Conservation (phyloP, 30 jellyfish, hydroid and myxozoan genomes). For the Hydra vulgaris region DNA sequence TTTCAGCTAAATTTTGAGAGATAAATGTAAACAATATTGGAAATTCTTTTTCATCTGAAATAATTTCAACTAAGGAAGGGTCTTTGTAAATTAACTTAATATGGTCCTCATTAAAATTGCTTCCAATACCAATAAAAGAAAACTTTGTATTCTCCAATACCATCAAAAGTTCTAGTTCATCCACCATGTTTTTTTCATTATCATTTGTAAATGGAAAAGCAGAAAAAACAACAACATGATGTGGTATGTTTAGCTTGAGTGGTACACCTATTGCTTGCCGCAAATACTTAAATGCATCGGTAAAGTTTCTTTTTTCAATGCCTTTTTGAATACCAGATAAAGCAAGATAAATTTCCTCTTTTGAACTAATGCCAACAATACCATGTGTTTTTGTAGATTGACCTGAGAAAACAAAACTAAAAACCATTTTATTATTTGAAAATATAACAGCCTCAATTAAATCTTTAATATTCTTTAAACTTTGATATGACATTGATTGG, state of each 20-base stretch:
- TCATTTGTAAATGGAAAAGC: background rate
- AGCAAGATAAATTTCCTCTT: background rate
- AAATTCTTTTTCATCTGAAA: background rate
- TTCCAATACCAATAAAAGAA: slow-evolving; percentile 18
- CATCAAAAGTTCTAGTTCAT: background rate
- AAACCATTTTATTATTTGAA: background rate
- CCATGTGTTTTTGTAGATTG: background rate
- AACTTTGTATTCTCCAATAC: background rate
- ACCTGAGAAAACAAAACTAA: background rate
- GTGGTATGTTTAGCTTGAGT: background rate
- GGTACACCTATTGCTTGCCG: background rate
- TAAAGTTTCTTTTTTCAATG: background rate
- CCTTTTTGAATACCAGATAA: slow-evolving; percentile 8
- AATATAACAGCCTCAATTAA: background rate
- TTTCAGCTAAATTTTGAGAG: background rate
- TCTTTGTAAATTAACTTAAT: background rate
- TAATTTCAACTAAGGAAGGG: background rate
- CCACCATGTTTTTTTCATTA: background rate
- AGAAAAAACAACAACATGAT: slow-evolving; percentile 2
- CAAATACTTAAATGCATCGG: background rate
- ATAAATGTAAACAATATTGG: slow-evolving; percentile 4
- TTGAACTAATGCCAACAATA: background rate
- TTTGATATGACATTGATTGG: background rate
- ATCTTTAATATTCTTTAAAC: background rate
- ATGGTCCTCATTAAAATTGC: slow-evolving; percentile 3